Base-by-base conservation (phyloP, 2,113 vertebrate genomes). In the Micromys minutus region DNA sequence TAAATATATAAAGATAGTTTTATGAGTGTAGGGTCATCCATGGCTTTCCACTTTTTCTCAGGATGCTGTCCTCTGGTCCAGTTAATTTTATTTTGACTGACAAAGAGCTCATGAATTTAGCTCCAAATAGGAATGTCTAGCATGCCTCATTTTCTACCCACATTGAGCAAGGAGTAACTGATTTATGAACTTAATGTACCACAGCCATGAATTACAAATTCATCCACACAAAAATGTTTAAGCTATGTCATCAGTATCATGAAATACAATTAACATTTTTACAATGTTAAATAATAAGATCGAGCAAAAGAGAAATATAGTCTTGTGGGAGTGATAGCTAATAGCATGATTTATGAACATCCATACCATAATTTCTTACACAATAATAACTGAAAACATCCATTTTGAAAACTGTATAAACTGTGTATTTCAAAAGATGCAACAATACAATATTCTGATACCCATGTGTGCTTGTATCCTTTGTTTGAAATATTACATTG, bases 331-430 rank as follows among this genome's bases (percentile, higher is more conserved):
- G 10, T 79, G 0, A 9, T 47, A 55, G 26, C 67, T 45, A 22
- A 83, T 17, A 75, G 42, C 42, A 24, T 61, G 1, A 55, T 90
- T 85, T 67, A 57, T 69, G 7, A 93, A 50, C 15, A 79, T 69
- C 63, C 92, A 26, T 81, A 36, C 89, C 52, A 88, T 39, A 55
- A 50, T 87, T 57, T 84, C 29, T 93, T 90, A 17, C 0, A 87
- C 57, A 92, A 39, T 77, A 65, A 61, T 61, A 42, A 74, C 57
- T 84, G 42, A 69, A 39, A 93, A 95, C 65, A 22, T 52, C 8
- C 36, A 59, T 39, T 96, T 69, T 87, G 0, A 61, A 83, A 95
- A 69, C 75, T 59, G 45, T 45, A 7, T 76, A 71, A 91, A 95
- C 15, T 94, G 26, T 80, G 75, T 1, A 89, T 72, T 21, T 5